These are phyloP conservation scores for Spodoptera frugiperda DNA, from an alignment of 1,140 invertebrate species.

Conservation along the genomic window DNA sequence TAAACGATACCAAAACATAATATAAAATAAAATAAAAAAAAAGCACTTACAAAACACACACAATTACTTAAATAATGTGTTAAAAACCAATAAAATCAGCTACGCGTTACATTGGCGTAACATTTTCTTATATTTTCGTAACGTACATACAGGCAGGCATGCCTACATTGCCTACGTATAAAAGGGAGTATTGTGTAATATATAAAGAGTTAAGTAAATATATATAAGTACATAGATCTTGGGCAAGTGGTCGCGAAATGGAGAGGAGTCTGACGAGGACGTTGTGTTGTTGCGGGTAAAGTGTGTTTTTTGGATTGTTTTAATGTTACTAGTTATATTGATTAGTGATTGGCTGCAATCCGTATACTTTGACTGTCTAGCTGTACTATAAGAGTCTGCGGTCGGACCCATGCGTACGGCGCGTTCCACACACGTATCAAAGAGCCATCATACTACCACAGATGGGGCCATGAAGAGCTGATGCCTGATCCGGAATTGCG, in stretches of 20 bases:
- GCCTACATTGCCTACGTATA: not conserved
- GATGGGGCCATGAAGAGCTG: too few species aligned
- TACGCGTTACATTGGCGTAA: conserved; percentile 7
- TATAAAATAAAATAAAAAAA: too few species aligned
- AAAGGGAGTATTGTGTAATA: conserved; percentile 36
- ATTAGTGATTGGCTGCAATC: not conserved
- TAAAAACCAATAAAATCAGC: conserved; percentile 20
- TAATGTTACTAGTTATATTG: not conserved
- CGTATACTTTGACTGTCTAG: too few species aligned
- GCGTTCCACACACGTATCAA: too few species aligned
- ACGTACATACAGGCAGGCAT: too few species aligned
- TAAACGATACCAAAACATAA: too few species aligned
- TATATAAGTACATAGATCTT: conserved; percentile 29
- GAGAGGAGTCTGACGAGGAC: conserved; percentile 33
- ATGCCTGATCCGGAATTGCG: too few species aligned
- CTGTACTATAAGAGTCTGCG: too few species aligned
- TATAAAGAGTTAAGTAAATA: conserved; percentile 40
- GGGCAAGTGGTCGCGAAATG: conserved; percentile 34
- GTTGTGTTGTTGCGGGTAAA: not conserved
- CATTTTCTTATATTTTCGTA: not conserved
- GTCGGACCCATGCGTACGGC: too few species aligned
- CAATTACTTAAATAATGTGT: not conserved
- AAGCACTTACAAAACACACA: not conserved
- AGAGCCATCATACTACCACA: too few species aligned
- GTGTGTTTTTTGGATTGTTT: not conserved